Percentiles rank a stretch among this genome's conserved stretches.
phyloP scores from a whole-genome alignment of 2,113 vertebrate genomes.

The Apodemus speciosus region DNA sequence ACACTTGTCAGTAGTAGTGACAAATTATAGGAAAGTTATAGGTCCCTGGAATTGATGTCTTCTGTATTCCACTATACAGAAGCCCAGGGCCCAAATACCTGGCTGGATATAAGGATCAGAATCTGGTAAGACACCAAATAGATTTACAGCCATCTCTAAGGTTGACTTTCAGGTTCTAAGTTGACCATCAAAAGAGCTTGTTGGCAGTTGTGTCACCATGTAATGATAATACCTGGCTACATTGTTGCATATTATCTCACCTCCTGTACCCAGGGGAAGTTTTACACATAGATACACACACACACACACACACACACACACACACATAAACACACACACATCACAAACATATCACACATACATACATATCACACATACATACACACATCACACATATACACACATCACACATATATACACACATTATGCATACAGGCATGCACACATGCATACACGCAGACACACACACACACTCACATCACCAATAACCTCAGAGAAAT shows the following conservation, averaged over 20 bases:
- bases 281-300: background rate
- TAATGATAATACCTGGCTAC: background rate
- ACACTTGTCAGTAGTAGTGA: background rate
- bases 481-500: background rate
- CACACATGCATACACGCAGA: background rate
- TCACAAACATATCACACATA: background rate
- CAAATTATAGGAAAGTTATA: background rate
- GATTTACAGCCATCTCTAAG: background rate
- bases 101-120: background rate
- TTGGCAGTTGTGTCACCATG: background rate
- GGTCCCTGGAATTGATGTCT: background rate
- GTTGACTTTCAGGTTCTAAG: background rate
- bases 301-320: background rate
- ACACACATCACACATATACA: background rate
- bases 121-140: background rate
- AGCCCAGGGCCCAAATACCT: background rate
- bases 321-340: background rate
- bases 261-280: background rate
- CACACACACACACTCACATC: background rate
- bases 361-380: background rate
- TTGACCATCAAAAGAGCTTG: background rate
- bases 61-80: background rate
- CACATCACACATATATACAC: background rate
- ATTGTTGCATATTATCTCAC: background rate
- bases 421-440: background rate